Evolutionary conservation across 2,888 invertebrate species (phyloP).

Genomic region (Mimachlamys varia): DNA sequence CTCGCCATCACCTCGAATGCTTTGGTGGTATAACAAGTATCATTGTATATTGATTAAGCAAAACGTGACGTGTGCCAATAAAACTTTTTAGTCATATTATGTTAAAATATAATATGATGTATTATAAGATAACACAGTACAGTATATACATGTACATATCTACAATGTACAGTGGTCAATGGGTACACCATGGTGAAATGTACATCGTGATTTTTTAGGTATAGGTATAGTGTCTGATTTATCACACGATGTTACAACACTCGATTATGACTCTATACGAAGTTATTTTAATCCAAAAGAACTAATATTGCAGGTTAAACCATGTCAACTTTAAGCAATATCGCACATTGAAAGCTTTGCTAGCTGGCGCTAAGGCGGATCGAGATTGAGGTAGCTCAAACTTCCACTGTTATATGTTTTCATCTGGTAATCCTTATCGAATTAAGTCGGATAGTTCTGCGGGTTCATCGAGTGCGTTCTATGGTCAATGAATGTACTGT

Average conservation of each 20-base stretch:
- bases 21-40: too few relatives aligned
- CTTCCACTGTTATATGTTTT: slow-evolving; percentile 4
- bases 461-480: slow-evolving; percentile 40
- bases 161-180: background rate
- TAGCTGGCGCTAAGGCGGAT: background rate
- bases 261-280: background rate
- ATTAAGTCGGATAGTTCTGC: slow-evolving; percentile 1
- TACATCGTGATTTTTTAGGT: background rate
- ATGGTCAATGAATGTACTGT: slow-evolving; percentile 38
- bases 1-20: too few relatives aligned
- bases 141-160: background rate
- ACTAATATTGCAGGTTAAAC: slow-evolving; percentile 24
- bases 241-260: background rate
- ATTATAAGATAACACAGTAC: background rate
- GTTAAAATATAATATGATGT: background rate
- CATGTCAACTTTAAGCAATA: slow-evolving; percentile 11
- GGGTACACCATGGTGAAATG: background rate
- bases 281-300: slow-evolving; percentile 5
- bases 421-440: slow-evolving; percentile 33
- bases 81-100: background rate
- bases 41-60: too few relatives aligned
- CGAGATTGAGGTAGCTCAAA: background rate
- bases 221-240: background rate
- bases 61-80: too few relatives aligned
- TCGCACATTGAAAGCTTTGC: background rate